Evolutionary conservation across 1,140 invertebrate species (phyloP).

Genomic region (Sinella curviseta): DNA sequence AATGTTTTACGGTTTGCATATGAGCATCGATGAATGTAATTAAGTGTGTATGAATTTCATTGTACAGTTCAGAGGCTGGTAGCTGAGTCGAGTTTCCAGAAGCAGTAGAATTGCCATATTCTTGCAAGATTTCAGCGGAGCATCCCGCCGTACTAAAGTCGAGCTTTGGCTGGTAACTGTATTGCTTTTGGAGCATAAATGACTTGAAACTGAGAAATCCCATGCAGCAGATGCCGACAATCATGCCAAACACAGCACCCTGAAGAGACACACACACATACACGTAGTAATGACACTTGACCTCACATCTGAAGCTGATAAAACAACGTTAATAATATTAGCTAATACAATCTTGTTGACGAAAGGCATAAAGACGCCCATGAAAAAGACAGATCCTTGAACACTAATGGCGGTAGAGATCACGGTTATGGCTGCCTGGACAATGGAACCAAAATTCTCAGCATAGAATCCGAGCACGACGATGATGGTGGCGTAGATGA

Average conservation of each 20-base stretch:
- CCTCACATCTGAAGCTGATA: too few relatives aligned
- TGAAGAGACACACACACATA: constrained; percentile 24
- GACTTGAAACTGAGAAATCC: constrained; percentile 14
- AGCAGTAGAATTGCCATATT: background rate
- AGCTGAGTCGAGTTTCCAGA: background rate
- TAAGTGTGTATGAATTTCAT: background rate
- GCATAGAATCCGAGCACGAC: constrained; percentile 45
- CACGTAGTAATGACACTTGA: too few relatives aligned
- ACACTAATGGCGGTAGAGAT: constrained; percentile 9
- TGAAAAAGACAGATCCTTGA: constrained; percentile 39
- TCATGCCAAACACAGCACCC: constrained; percentile 39
- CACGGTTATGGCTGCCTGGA: constrained; percentile 54
- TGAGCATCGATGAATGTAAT: background rate
- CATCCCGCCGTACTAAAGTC: background rate
- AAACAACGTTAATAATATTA: background rate
- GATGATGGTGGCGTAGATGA: constrained; percentile 44
- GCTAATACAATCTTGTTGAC: constrained; percentile 43
- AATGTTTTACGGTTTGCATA: background rate
- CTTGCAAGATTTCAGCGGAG: background rate
- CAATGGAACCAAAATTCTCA: constrained; percentile 45
- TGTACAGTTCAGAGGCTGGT: background rate
- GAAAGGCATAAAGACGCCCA: constrained; percentile 45
- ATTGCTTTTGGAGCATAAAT: constrained; percentile 26
- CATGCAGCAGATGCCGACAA: constrained; percentile 26
- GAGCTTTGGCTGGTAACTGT: background rate